A percentile compares a stretch with the other conserved stretches of the same genome.
Conservation (phyloP, 1,140 invertebrate genomes). For the Leptinotarsa defecta region DNA sequence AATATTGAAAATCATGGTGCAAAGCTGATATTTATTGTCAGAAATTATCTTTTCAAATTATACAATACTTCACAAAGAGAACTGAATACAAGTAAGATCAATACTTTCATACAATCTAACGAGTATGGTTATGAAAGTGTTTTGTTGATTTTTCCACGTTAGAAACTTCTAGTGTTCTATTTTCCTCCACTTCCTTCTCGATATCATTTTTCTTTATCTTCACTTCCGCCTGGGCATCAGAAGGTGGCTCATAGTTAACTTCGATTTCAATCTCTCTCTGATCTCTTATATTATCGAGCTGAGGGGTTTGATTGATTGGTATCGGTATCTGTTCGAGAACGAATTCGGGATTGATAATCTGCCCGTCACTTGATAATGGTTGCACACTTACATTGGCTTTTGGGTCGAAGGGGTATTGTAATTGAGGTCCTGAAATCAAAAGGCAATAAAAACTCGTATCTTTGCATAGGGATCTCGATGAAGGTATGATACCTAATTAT, state of each 20-base stretch:
- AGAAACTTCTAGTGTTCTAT: too few species aligned
- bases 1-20: too few species aligned
- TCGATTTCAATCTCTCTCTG: constrained; percentile 23
- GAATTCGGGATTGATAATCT: neutral
- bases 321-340: neutral
- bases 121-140: too few species aligned
- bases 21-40: too few species aligned
- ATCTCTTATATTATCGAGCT: neutral
- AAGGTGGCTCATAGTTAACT: constrained; percentile 21
- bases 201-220: constrained; percentile 15
- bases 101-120: too few species aligned
- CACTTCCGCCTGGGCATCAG: constrained; percentile 21
- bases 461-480: too few species aligned
- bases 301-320: neutral
- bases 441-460: too few species aligned
- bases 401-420: neutral
- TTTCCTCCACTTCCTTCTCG: neutral
- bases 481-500: too few species aligned
- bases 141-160: too few species aligned
- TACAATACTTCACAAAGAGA: too few species aligned
- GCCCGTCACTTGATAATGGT: neutral
- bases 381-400: neutral
- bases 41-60: too few species aligned
- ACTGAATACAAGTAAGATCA: too few species aligned
- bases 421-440: neutral